These are phyloP conservation scores for Stercorarius parasiticus DNA, from an alignment of 2,113 vertebrate species.

Conservation along the genomic window DNA sequence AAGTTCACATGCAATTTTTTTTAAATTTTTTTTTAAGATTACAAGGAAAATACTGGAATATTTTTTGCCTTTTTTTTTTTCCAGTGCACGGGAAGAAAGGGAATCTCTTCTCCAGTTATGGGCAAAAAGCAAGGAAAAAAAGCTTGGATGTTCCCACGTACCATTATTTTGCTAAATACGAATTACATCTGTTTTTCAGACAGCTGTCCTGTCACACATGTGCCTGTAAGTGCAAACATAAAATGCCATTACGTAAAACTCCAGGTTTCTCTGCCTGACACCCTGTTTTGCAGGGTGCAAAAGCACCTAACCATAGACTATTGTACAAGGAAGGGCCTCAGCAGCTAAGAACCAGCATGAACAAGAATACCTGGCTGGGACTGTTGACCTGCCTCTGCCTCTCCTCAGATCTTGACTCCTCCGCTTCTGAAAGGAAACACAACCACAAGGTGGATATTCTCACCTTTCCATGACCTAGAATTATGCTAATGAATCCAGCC, in stretches of 20 bases:
- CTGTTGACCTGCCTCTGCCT: neutral
- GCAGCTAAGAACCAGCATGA: neutral
- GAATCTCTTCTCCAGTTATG: fast-evolving
- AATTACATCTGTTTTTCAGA: neutral
- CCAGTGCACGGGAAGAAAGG: fast-evolving
- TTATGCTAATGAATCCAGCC: neutral
- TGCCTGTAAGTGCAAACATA: neutral
- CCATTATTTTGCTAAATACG: neutral
- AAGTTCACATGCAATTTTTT: fast-evolving
- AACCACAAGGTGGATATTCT: neutral
- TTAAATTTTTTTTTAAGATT: neutral
- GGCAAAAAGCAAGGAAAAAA: neutral
- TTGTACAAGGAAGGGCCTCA: neutral
- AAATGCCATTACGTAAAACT: neutral
- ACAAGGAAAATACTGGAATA: fast-evolving
- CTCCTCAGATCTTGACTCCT: fast-evolving
- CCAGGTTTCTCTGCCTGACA: neutral
- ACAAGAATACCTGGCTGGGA: neutral
- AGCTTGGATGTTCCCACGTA: fast-evolving
- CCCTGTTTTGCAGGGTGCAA: neutral
- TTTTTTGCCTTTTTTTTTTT: neutral
- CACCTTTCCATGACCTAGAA: neutral
- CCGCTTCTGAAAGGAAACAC: neutral
- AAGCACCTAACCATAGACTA: neutral
- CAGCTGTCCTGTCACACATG: neutral